phyloP scores from a whole-genome alignment of 2,888 invertebrate genomes.

The Poecilobothrus nobilitatus region DNA sequence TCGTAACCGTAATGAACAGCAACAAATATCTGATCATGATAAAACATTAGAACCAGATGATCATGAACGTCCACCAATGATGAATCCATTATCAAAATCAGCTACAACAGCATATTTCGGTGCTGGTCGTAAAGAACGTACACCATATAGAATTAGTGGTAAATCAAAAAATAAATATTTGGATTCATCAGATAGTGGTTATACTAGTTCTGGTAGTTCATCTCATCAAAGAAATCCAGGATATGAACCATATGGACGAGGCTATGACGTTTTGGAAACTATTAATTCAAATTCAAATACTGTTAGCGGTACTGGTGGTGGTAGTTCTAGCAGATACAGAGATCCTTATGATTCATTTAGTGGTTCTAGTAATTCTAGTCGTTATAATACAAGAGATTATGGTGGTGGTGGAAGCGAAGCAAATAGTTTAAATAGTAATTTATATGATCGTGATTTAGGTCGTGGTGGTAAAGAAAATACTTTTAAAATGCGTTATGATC shows the following conservation, averaged over 20 bases:
- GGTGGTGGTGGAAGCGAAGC: constrained; percentile 29
- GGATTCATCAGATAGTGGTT: constrained; percentile 36
- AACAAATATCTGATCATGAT: constrained; percentile 54
- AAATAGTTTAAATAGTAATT: constrained; percentile 26
- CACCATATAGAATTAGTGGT: constrained; percentile 35
- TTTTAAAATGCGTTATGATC: constrained; percentile 33
- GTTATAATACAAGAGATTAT: constrained; percentile 30
- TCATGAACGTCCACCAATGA: constrained; percentile 30
- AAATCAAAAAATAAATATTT: constrained; percentile 34
- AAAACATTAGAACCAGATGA: constrained; percentile 60
- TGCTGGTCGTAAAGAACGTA: constrained; percentile 33
- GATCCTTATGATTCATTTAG: constrained; percentile 36
- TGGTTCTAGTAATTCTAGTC: constrained; percentile 26
- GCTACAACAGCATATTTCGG: constrained; percentile 48
- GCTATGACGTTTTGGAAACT: constrained; percentile 7
- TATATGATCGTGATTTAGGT: constrained; percentile 30
- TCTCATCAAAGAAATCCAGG: constrained; percentile 13
- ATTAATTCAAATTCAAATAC: not conserved
- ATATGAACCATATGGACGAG: constrained; percentile 24
- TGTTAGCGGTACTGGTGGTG: not conserved
- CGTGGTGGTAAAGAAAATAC: constrained; percentile 29
- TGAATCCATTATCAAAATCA: constrained; percentile 54
- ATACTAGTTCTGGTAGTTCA: constrained; percentile 31
- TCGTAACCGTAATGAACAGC: constrained; percentile 42
- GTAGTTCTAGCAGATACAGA: constrained; percentile 28